Evolutionary conservation across 2,888 invertebrate species (phyloP).

Genomic region (Drosophila kanekoi): DNA sequence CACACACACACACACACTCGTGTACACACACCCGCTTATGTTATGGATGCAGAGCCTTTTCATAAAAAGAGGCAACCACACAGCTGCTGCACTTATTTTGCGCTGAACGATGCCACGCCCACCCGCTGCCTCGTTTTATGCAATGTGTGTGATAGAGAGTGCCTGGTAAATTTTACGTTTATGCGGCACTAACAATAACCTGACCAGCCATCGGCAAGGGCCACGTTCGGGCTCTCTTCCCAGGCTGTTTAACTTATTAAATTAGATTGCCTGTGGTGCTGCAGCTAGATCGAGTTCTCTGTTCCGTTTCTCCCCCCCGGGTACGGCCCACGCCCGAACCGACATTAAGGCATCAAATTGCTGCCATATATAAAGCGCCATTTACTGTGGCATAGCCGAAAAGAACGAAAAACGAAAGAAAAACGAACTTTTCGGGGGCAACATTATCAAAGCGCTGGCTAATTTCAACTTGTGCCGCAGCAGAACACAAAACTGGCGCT

Average conservation of each 20-base stretch:
- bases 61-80: conserved; percentile 26
- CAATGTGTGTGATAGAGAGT: background rate
- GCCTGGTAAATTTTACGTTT: conserved; percentile 56
- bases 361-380: conserved; percentile 63
- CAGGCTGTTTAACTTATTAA: conserved; percentile 58
- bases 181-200: conserved; percentile 66
- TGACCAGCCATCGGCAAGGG: conserved; percentile 39
- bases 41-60: conserved; percentile 40
- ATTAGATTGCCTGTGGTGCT: conserved; percentile 57
- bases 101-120: conserved; percentile 33
- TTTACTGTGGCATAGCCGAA: conserved; percentile 40
- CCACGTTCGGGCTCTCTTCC: conserved; percentile 18
- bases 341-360: conserved; percentile 63
- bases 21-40: conserved; percentile 2
- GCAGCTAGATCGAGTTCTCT: conserved; percentile 14
- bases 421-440: conserved; percentile 4
- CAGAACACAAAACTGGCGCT: conserved; percentile 33
- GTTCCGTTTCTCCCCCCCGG: too few species aligned
- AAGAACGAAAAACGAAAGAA: conserved; percentile 4
- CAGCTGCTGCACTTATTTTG: conserved; percentile 57
- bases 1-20: conserved; percentile 11
- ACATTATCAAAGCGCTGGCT: conserved; percentile 47
- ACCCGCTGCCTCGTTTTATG: conserved; percentile 34
- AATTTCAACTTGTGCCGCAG: conserved; percentile 49
- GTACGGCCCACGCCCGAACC: background rate